Evolutionary conservation across 1,140 invertebrate genomes (phyloP), one percentile per base, ranked within the genome.

Genomic region (Bombus breviceps): DNA sequence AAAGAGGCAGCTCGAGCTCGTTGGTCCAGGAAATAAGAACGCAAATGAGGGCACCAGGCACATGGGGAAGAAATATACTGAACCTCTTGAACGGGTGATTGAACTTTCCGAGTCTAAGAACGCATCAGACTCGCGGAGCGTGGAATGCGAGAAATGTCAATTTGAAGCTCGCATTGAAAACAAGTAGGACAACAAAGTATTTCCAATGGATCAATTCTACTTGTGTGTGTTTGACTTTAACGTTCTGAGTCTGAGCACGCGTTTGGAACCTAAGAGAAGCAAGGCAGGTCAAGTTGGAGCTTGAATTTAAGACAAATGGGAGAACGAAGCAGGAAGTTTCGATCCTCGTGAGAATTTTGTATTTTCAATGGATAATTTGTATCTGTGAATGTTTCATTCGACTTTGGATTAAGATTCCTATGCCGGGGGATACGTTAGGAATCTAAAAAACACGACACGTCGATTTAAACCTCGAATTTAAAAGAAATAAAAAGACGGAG

Each of bases 1-100:
- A 75, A 57, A 69, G 71, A 75, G 83, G 25, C 34, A 25, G 1
- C 53, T 34, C 25, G 66, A 12, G 57, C 32, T 85, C 74, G 53
- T 85, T 75, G 59, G 41, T 37, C 25, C 12, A 74, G 62, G 71
- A 85, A 75, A 85, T 85, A 75, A 81, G 37, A 62, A 81, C 59
- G 71, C 37, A 57, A 85, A 85, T 57, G 71, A 73, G 71, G 68
- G 43, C 71, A 75, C 22, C 41, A 85, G 57, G 47, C 43, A 12
- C 53, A 53, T 22, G 39, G 41, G 28, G 22, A n/a, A 18, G 78
- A 72, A 80, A 71, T 57, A 53, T 62, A 84, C 25, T 9, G 69
- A 34, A 32, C n/a, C 53, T 62, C 69, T 53, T 72, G 8, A 72
- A 80, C 68, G 28, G 28, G 9, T 53, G 83, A 79, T 79, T 32